Evolutionary conservation across 2,797 vertebrate species (phyloP), one percentile per base, ranked within the genome.

Genomic region (Phataginus tetradactyla): DNA sequence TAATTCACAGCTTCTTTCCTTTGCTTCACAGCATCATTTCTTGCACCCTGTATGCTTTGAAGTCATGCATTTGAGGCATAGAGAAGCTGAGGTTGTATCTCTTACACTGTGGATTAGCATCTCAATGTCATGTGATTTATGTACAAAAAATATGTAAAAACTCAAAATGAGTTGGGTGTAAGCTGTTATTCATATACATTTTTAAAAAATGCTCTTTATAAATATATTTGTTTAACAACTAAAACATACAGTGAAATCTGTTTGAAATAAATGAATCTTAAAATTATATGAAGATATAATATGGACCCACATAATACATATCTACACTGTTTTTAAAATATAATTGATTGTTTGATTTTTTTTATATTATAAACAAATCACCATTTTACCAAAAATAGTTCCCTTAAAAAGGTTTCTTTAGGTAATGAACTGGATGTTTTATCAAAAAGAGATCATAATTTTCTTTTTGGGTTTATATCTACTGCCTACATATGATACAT

Each of bases 1-100:
- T 59, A 75, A 91, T 75, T 96, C 84, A 69, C 86, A 84, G 81
- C 21, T 91, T 87, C 3, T 42, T 71, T 78, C 57, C 29, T 81
- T 77, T 17, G 12, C 51, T 59, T 18, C 2, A 10, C 10, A 42
- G 10, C 21, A 23, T 55, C 8, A 9, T 77, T 92, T 84, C 11
- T 37, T 55, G 18, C 7, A 39, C 45, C 84, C 32, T 39, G 13
- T 53, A 34, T 32, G 29, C 51, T 66, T 85, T 10, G 3, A 45
- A 7, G 13, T 68, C 18, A 25, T n/a, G 75, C 20, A 57, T 81
- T 88, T 75, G 80, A 45, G 20, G 23, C 71, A 5, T 13, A 75
- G 94, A 83, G 25, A 79, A 27, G 25, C n/a, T 72, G 59, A 93
- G 7, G 23, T 37, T 37, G 11, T 53, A 11, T 7, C 18, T 45